Base-by-base conservation (phyloP, 2,888 invertebrate species). In the Cyaniris semiargus region DNA sequence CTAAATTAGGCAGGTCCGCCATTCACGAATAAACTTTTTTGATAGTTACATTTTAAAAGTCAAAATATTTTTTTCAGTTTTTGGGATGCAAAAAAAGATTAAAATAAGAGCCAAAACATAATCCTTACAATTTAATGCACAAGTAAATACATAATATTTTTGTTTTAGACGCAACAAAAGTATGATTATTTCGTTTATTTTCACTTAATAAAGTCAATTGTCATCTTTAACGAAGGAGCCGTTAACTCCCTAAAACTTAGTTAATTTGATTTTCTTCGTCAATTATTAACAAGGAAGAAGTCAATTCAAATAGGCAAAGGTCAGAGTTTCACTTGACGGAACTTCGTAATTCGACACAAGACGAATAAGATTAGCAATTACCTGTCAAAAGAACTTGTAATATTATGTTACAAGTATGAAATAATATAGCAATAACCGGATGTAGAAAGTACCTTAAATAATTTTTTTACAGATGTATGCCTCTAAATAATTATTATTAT, bases 141-240 rank as follows among this genome's bases (percentile, higher is more conserved):
- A 23, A 23, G 21, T 1, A 21, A 60, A 60, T 60, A 3, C 60
- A 15, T 15, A 66, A 66, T 66, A 27, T n/a, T 66, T 66, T 21
- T 66, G 21, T 27, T 27, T 15, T 27, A 66, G 66, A 5, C 66
- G 15, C 15, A 27, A 74, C 27, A 13, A 53, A 74, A 48, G 15
- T 27, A 23, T 18, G 8, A 23, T 74, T 27, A 23, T 23, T 72
- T 48, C 53, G 7, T 48, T 74, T 72, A 72, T 72, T 80, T 82
- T 76, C 77, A 77, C 76, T 79, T 81, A 79, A 81, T 82, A 78
- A 79, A 80, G 78, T 80, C 79, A 82, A 81, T 81, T 80, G 78
- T 80, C 79, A 80, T 80, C 18, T 72, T 76, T 76, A 81, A 79
- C 79, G 76, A 76, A 79, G 79, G 79, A 76, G 77, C 75, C 79